Conservation (phyloP, 2,797 vertebrate species). For the Taenioides sp. region DNA sequence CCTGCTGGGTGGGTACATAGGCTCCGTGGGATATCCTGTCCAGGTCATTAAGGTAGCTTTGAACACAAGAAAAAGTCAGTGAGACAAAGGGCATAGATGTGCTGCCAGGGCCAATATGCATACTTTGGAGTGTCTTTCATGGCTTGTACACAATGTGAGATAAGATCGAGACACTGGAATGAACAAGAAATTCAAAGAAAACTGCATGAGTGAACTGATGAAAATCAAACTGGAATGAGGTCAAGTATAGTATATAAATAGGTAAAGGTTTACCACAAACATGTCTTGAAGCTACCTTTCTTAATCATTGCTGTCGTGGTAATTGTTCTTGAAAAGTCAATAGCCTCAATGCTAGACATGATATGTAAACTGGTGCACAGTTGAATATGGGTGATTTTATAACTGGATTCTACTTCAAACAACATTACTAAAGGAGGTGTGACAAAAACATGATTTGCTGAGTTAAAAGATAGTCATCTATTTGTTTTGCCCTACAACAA, state of each 20-base stretch:
- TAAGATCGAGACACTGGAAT: neutral
- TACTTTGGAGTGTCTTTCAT: neutral
- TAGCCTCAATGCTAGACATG: too few relatives aligned
- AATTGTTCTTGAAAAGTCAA: too few relatives aligned
- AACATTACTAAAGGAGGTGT: neutral
- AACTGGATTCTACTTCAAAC: neutral
- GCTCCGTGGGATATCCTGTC: slow-evolving; percentile 91
- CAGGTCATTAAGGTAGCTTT: slow-evolving; percentile 96
- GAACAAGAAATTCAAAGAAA: neutral
- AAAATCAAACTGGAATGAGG: neutral
- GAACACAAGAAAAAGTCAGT: neutral
- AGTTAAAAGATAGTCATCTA: neutral
- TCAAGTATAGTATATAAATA: neutral
- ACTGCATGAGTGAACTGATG: neutral
- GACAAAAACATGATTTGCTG: neutral
- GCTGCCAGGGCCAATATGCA: neutral
- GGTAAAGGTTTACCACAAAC: neutral
- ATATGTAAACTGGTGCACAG: too few relatives aligned
- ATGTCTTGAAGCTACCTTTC: neutral
- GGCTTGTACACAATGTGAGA: neutral
- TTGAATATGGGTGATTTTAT: neutral
- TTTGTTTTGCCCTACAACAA: neutral
- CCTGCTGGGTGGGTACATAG: slow-evolving; percentile 97
- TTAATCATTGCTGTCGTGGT: too few relatives aligned
- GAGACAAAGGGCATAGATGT: slow-evolving; percentile 4